Base-by-base conservation (phyloP, 1,140 invertebrate genomes). In the Diachasma alloeum region DNA sequence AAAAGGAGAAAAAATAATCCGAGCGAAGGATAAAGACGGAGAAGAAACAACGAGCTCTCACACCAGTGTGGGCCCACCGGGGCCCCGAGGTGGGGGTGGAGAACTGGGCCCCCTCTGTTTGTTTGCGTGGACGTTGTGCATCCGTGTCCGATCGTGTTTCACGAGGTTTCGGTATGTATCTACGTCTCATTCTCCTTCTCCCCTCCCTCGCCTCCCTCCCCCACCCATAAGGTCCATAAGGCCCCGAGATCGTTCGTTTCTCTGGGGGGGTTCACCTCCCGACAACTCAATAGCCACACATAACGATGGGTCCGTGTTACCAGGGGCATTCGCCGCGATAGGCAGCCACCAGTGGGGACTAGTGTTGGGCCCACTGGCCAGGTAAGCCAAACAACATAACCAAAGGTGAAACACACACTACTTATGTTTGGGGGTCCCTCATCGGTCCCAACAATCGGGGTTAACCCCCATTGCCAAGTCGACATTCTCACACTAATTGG, bases 401-500 rank as follows among this genome's bases (percentile, higher is more conserved):
- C 39, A 15, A 67, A 74, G 56, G 72, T 70, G 63, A 72, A 53
- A 72, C 39, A 53, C 22, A 44, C 26, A 67, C 19, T 24, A 71
- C 39, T 39, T 53, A 59, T 53, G 37, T 56, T 36, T 53, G 15
- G 48, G 15, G 17, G 15, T n/a, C 42, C 22, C 24, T 26, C 59
- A 31, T 63, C 59, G 59, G 6, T 63, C 24, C 5, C 24, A 19
- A 26, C 24, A 63, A 31, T 63, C 59, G 59, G 59, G 48, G 22
- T 13, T 37, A 11, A 72, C 22, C 44, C 63, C 46, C 42, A 72
- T 72, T 72, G 68, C 70, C 56, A n/a, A 63, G 78, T 85, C 83
- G 79, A 84, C 82, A 85, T 86, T 85, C 85, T 86, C 83, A 86
- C 85, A 82, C 83, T 86, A 86, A 87, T 85, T 86, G 84, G 39